phyloP scores from a whole-genome alignment of 1,140 invertebrate species.

The Penaeus indicus region DNA sequence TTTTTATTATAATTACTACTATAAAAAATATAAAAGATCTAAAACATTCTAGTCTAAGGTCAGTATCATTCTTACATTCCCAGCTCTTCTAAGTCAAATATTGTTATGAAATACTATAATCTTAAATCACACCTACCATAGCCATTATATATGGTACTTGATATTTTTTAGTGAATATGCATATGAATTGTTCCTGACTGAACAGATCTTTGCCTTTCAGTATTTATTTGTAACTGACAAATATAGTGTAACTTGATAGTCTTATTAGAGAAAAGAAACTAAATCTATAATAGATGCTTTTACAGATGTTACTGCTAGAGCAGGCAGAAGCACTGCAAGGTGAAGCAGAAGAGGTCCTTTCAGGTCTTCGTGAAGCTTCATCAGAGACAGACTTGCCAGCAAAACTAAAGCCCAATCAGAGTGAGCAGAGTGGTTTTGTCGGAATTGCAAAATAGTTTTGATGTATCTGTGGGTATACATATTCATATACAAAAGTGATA shows the following conservation, averaged over 20 bases:
- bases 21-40: too few relatives aligned
- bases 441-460: too few relatives aligned
- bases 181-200: too few relatives aligned
- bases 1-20: too few relatives aligned
- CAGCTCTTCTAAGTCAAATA: not conserved
- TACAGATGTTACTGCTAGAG: conserved; percentile 81
- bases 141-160: not conserved
- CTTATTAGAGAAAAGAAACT: not conserved
- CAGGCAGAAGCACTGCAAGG: conserved; percentile 84
- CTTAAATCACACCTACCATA: not conserved
- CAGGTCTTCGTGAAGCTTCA: conserved; percentile 3
- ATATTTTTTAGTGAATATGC: not conserved
- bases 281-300: not conserved
- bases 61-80: too few relatives aligned
- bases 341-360: conserved; percentile 78
- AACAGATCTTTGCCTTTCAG: not conserved
- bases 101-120: not conserved
- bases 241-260: not conserved
- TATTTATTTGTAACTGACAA: too few relatives aligned
- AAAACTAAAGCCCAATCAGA: too few relatives aligned
- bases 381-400: too few relatives aligned
- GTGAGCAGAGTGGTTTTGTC: too few relatives aligned
- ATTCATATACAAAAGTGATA: too few relatives aligned
- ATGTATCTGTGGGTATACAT: too few relatives aligned
- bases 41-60: too few relatives aligned